Evolutionary conservation across 2,888 invertebrate genomes (phyloP).

Genomic region (Drosophila pseudotakahashii): DNA sequence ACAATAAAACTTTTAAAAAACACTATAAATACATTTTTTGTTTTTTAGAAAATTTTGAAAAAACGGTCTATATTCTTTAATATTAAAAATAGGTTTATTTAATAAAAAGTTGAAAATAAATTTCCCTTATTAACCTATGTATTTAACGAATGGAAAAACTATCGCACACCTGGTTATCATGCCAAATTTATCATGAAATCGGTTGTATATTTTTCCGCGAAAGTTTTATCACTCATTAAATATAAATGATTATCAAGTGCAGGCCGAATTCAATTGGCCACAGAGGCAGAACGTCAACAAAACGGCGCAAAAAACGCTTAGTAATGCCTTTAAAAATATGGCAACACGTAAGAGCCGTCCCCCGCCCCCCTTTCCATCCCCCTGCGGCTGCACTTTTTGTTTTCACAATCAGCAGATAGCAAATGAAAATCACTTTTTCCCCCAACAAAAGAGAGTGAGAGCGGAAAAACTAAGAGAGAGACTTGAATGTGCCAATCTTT

Average conservation of each 20-base stretch:
- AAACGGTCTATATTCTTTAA: no score
- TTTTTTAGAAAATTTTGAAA: no score
- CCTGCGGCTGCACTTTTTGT: slow-evolving; percentile 52
- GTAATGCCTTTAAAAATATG: slow-evolving; percentile 79
- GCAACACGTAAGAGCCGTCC: slow-evolving; percentile 75
- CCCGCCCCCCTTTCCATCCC: background rate
- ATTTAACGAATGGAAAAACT: background rate
- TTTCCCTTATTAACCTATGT: background rate
- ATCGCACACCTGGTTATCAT: background rate
- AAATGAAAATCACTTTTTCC: slow-evolving; percentile 64
- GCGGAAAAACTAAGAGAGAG: slow-evolving; percentile 29
- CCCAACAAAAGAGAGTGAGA: background rate
- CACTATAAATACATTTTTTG: no score
- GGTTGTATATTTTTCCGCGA: slow-evolving; percentile 19
- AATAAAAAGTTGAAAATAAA: background rate
- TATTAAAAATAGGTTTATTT: no score
- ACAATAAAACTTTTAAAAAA: no score
- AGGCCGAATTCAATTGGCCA: slow-evolving; percentile 49
- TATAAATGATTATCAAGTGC: slow-evolving; percentile 70
- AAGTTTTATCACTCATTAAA: slow-evolving; percentile 67
- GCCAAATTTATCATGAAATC: slow-evolving; percentile 14
- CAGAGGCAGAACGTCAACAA: slow-evolving; percentile 45
- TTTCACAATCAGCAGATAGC: slow-evolving; percentile 66
- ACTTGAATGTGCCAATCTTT: slow-evolving; percentile 32
- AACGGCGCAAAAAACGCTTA: slow-evolving; percentile 68